phyloP scores from a whole-genome alignment of 2,113 vertebrate species.

The Cephalopholis sonnerati region DNA sequence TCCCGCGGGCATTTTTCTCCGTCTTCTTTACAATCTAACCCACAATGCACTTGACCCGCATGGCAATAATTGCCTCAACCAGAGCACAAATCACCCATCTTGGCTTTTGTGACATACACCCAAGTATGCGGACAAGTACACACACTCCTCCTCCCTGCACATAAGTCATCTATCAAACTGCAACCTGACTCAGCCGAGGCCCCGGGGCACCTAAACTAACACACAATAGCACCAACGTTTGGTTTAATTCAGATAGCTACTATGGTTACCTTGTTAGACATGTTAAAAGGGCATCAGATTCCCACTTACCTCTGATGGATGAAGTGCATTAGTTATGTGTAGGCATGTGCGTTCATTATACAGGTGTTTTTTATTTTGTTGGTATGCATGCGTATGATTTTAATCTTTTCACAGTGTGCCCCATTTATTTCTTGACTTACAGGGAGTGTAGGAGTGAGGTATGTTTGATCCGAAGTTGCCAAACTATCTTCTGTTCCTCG shows the following conservation, averaged over 20 bases:
- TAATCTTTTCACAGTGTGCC: not conserved
- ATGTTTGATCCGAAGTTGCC: conserved; percentile 4
- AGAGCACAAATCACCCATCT: conserved; percentile 70
- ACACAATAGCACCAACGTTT: conserved; percentile 6
- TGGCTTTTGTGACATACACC: conserved; percentile 58
- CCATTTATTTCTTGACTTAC: not conserved
- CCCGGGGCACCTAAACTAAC: conserved; percentile 54
- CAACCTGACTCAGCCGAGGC: conserved; percentile 32
- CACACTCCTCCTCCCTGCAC: conserved; percentile 42
- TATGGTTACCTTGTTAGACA: conserved; percentile 25
- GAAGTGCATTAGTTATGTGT: not conserved
- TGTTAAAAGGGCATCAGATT: conserved; percentile 15
- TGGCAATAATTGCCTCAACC: conserved; percentile 58
- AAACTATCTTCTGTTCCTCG: conserved; percentile 28
- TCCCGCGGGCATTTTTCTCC: conserved; percentile 31
- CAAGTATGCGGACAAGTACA: conserved; percentile 66
- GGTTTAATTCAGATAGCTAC: conserved; percentile 10
- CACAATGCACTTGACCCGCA: conserved; percentile 62
- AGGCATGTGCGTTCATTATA: not conserved
- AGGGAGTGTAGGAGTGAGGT: not conserved
- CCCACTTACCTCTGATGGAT: conserved; percentile 30
- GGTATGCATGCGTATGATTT: conserved; percentile 8
- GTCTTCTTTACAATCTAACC: conserved; percentile 46
- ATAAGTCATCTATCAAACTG: conserved; percentile 62
- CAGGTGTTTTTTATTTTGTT: conserved; percentile 28